Evolutionary conservation across 2,888 invertebrate genomes (phyloP).

Genomic region (Drosophila fungiperda): DNA sequence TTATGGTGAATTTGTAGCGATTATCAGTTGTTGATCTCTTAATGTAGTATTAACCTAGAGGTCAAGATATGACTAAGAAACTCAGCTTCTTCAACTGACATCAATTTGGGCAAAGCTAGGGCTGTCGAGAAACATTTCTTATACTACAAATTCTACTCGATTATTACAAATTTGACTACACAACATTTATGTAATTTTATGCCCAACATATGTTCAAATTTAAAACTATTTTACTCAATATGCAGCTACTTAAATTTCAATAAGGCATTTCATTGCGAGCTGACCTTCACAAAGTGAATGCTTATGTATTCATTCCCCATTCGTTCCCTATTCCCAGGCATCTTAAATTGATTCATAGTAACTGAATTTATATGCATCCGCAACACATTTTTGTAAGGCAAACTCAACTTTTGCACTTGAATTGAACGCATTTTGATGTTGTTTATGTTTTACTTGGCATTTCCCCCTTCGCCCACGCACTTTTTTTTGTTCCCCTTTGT

Average conservation of each 20-base stretch:
- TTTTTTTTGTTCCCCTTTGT: slow-evolving; percentile 38
- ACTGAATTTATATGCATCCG: slow-evolving; percentile 5
- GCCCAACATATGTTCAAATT: slow-evolving; percentile 12
- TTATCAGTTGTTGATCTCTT: neutral
- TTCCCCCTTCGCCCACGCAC: slow-evolving; percentile 33
- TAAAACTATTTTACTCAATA: neutral
- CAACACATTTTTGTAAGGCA: slow-evolving; percentile 7
- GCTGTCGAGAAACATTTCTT: neutral
- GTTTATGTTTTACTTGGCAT: slow-evolving; percentile 41
- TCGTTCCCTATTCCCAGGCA: slow-evolving; percentile 9
- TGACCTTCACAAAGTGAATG: slow-evolving; percentile 39
- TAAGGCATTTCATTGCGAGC: slow-evolving; percentile 14
- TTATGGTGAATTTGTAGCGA: neutral
- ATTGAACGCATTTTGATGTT: slow-evolving; percentile 27
- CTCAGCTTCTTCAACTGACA: neutral
- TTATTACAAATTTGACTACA: neutral
- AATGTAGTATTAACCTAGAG: neutral
- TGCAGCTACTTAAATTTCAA: neutral
- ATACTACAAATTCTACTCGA: neutral
- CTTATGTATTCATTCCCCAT: slow-evolving; percentile 17
- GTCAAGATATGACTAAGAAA: neutral
- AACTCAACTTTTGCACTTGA: slow-evolving; percentile 17
- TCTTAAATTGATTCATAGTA: slow-evolving; percentile 10
- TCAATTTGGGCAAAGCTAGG: neutral
- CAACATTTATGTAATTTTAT: neutral